Percentiles rank a stretch among this genome's conserved stretches.
These are phyloP conservation scores for Ceyx erithaca DNA, from an alignment of 2,797 vertebrate species.

Conservation along the genomic window DNA sequence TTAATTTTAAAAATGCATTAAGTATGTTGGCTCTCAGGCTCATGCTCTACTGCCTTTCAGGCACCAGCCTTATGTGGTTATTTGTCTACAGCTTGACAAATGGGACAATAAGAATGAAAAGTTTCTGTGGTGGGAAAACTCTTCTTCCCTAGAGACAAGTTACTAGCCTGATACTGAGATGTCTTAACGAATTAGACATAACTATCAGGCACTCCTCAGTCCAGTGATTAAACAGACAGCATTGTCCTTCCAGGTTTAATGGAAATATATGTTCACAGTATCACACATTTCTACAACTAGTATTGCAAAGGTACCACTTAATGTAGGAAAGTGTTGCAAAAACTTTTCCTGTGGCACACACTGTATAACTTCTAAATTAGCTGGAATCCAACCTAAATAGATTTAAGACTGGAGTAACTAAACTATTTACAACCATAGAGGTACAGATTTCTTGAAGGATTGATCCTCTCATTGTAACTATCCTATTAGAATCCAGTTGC, in stretches of 20 bases:
- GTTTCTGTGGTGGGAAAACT: neutral
- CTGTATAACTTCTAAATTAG: neutral
- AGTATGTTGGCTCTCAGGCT: neutral
- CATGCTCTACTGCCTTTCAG: neutral
- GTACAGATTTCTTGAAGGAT: accelerated
- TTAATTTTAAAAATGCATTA: conserved; percentile 32
- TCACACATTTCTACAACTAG: neutral
- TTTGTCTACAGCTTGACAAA: conserved; percentile 18
- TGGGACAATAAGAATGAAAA: neutral
- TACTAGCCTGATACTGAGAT: neutral
- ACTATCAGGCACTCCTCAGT: neutral
- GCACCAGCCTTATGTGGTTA: neutral
- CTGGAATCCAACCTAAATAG: neutral
- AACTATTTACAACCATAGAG: neutral
- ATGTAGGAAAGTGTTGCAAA: neutral
- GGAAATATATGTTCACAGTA: neutral
- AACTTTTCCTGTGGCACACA: neutral
- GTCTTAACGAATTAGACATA: conserved; percentile 9
- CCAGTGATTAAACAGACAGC: neutral
- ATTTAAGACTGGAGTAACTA: neutral
- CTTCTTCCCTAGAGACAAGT: neutral
- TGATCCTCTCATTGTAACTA: accelerated
- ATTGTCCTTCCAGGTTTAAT: neutral
- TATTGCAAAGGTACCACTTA: neutral
- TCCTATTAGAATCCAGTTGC: neutral